Evolutionary conservation across 2,113 vertebrate species (phyloP).

Genomic region (Tympanuchus pallidicinctus): DNA sequence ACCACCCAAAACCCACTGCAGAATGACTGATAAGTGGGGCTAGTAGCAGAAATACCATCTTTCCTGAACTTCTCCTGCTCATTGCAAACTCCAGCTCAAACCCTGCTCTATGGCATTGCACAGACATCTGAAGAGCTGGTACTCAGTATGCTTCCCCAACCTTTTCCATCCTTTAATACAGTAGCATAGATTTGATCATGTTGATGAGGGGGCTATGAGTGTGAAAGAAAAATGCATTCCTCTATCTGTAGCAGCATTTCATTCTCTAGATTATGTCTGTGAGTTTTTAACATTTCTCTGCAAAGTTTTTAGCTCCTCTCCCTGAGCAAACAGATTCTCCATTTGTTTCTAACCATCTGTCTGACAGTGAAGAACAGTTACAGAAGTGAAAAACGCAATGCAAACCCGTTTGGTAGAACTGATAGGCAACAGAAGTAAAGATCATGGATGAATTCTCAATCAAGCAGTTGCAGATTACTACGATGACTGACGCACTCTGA

Average conservation of each 20-base stretch:
- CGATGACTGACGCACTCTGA: background rate
- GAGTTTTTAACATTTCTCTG: background rate
- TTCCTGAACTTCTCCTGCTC: background rate
- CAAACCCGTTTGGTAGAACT: background rate
- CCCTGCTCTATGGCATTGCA: background rate
- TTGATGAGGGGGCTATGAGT: background rate
- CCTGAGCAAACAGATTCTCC: background rate
- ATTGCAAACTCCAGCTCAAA: background rate
- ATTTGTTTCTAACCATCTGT: background rate
- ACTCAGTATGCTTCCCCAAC: background rate
- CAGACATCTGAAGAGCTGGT: background rate
- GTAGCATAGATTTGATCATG: background rate
- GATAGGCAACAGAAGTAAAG: background rate
- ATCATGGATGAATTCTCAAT: background rate
- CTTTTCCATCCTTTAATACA: background rate
- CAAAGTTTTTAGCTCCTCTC: background rate
- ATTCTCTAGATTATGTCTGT: rapidly evolving
- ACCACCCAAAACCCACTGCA: background rate
- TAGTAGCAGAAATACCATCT: background rate
- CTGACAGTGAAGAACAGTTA: background rate
- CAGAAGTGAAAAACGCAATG: background rate
- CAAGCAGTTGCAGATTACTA: background rate
- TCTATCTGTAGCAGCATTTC: background rate
- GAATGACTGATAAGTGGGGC: background rate
- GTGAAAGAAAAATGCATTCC: background rate